Conservation (phyloP, 1,140 invertebrate species). For the Euwallacea fornicatus region DNA sequence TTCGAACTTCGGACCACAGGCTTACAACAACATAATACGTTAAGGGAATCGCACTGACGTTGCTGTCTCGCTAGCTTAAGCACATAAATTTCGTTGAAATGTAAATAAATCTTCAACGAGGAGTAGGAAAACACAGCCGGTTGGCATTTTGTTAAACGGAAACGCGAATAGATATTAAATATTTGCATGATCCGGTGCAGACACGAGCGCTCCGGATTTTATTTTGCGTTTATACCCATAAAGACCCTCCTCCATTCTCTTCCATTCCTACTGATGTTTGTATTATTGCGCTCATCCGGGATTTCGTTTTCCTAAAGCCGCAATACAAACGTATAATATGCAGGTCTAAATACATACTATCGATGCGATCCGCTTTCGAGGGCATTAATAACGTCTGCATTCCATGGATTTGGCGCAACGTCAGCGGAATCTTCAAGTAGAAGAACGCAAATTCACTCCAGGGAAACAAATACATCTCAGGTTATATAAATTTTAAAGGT, state of each 20-base stretch:
- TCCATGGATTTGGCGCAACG: too few species aligned
- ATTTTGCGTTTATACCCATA: not conserved
- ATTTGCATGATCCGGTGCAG: constrained; percentile 4
- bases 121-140: not conserved
- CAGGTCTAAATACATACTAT: not conserved
- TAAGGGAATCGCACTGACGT: constrained; percentile 1
- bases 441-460: too few species aligned
- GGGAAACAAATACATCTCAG: not conserved
- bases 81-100: constrained; percentile 4
- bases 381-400: too few species aligned
- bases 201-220: not conserved
- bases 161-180: constrained; percentile 6
- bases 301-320: not conserved
- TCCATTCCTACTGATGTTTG: not conserved
- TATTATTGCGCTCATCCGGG: constrained; percentile 3
- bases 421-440: too few species aligned
- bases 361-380: too few species aligned
- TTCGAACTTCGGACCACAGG: not conserved
- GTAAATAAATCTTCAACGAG: not conserved
- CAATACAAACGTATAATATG: not conserved
- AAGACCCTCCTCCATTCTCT: constrained; percentile 1
- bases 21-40: constrained; percentile 1
- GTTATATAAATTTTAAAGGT: not conserved
- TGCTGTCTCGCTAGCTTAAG: constrained; percentile 6
- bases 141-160: constrained; percentile 6